These are phyloP conservation scores for Drosophila nigrodunni DNA, from an alignment of 1,140 invertebrate species.

Conservation along the genomic window DNA sequence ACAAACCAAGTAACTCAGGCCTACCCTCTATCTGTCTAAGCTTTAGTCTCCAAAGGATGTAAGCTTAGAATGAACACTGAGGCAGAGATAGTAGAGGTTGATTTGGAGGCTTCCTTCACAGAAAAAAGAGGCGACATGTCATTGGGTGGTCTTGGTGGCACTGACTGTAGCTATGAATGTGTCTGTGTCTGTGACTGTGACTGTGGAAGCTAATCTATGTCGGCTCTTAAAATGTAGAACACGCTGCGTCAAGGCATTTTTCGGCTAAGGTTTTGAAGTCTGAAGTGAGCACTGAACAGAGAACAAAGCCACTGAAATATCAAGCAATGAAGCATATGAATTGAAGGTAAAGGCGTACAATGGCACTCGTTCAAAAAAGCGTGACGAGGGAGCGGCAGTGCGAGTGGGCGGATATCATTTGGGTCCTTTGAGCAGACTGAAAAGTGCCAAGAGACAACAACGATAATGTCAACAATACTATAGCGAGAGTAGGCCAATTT, in stretches of 20 bases:
- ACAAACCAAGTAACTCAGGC: conserved; percentile 1
- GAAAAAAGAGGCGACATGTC: too few relatives aligned
- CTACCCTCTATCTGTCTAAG: background rate
- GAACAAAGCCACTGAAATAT: conserved; percentile 41
- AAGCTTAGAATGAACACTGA: background rate
- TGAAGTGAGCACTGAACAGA: conserved; percentile 25
- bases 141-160: too few relatives aligned
- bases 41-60: background rate
- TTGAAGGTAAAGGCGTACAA: conserved; percentile 15
- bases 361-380: background rate
- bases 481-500: conserved; percentile 29
- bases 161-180: background rate
- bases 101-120: too few relatives aligned
- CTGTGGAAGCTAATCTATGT: conserved; percentile 54
- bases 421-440: background rate
- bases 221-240: conserved; percentile 63
- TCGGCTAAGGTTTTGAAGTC: conserved; percentile 35
- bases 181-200: background rate
- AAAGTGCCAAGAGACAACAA: conserved; percentile 44
- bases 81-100: background rate
- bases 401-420: background rate
- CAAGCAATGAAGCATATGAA: conserved; percentile 26
- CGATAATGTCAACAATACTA: conserved; percentile 52
- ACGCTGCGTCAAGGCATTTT: conserved; percentile 71
- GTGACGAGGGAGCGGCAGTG: background rate